Conservation (phyloP, 1,140 invertebrate genomes). For the Euglossa dilemma region DNA sequence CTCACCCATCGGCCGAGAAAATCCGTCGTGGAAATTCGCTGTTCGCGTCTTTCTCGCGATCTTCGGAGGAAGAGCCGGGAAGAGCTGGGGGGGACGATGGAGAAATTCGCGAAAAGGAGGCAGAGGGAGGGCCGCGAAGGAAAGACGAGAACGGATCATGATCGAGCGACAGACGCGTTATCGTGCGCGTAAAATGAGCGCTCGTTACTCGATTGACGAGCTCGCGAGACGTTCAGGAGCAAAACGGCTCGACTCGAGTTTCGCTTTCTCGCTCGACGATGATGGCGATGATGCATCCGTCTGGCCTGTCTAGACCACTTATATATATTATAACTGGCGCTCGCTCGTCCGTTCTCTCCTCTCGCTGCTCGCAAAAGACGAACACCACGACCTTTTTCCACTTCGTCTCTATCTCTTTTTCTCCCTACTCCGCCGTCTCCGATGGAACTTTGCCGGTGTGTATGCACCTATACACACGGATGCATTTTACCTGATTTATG, state of each 20-base stretch:
- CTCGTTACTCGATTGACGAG: conserved; percentile 56
- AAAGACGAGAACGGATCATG: conserved; percentile 46
- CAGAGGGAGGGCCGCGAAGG: background rate
- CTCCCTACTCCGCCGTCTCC: background rate
- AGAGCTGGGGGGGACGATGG: background rate
- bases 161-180: conserved; percentile 42
- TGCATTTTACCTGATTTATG: conserved; percentile 42
- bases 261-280: conserved; percentile 60
- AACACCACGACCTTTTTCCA: conserved; percentile 16
- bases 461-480: background rate
- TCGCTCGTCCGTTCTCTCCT: conserved; percentile 42
- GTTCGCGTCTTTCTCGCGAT: background rate
- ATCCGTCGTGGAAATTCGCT: background rate
- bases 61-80: background rate
- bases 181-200: conserved; percentile 55
- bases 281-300: conserved; percentile 60
- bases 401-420: conserved; percentile 1
- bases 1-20: background rate
- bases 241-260: conserved; percentile 53
- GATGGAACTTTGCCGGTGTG: background rate
- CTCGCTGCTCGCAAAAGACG: conserved; percentile 11
- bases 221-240: conserved; percentile 43
- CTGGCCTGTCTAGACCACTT: conserved; percentile 62
- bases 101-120: conserved; percentile 15
- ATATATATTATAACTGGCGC: conserved; percentile 53